Conservation (phyloP, 2,888 invertebrate genomes). For the Galerucella pusilla region DNA sequence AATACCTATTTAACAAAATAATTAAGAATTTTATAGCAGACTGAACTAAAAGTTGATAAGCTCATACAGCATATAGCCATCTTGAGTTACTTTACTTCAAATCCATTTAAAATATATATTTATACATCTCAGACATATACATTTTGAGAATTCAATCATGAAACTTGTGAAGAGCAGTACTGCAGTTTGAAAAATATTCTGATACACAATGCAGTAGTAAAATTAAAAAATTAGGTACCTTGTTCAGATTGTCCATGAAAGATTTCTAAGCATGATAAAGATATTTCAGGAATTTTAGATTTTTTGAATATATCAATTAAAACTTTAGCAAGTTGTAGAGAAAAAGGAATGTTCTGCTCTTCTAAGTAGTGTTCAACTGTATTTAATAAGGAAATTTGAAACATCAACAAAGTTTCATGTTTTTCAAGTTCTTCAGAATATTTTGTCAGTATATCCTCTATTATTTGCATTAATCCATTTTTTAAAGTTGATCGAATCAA, state of each 20-base stretch:
- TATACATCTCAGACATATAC: too few species aligned
- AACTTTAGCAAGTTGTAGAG: slow-evolving; percentile 57
- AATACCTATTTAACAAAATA: too few species aligned
- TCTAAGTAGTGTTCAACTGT: slow-evolving; percentile 73
- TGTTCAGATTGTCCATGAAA: slow-evolving; percentile 81
- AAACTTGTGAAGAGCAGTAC: too few species aligned
- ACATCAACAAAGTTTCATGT: slow-evolving; percentile 70
- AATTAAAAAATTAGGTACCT: slow-evolving; percentile 65
- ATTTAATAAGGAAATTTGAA: slow-evolving; percentile 71
- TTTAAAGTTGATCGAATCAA: slow-evolving; percentile 72
- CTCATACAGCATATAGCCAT: too few species aligned
- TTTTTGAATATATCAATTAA: slow-evolving; percentile 73
- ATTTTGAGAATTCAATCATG: too few species aligned
- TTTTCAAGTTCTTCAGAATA: slow-evolving; percentile 66
- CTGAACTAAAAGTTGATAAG: too few species aligned
- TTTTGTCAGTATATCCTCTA: slow-evolving; percentile 67
- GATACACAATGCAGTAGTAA: too few species aligned
- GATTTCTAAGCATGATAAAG: slow-evolving; percentile 81
- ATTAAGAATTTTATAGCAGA: too few species aligned
- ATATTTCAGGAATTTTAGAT: slow-evolving; percentile 77
- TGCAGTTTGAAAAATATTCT: too few species aligned
- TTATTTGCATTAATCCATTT: slow-evolving; percentile 67
- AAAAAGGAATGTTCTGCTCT: slow-evolving; percentile 64
- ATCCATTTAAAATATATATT: too few species aligned
- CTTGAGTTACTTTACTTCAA: too few species aligned